Evolutionary conservation across 2,113 vertebrate species (phyloP).

Genomic region (Peucedramus taeniatus): DNA sequence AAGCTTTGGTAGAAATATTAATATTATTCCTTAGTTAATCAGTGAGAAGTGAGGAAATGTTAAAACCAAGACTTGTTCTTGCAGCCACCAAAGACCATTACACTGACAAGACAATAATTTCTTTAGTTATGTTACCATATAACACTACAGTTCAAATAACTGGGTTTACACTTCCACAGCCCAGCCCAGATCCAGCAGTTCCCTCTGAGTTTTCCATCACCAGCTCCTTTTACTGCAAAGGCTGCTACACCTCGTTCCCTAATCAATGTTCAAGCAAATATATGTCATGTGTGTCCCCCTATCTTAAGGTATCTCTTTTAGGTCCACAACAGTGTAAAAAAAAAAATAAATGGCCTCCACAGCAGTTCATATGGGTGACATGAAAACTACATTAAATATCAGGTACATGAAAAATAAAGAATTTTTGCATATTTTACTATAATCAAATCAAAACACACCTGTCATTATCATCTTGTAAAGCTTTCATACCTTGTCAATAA

Average conservation of each 20-base stretch:
- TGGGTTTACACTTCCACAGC: not conserved
- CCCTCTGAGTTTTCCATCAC: not conserved
- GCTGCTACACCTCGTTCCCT: not conserved
- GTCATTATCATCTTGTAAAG: too few species aligned
- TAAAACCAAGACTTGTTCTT: not conserved
- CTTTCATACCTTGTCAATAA: too few species aligned
- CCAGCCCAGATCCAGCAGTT: not conserved
- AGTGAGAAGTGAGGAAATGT: not conserved
- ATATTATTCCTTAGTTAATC: not conserved
- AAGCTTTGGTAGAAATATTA: not conserved
- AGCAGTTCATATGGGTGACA: not conserved
- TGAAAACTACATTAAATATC: not conserved
- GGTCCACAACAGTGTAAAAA: not conserved
- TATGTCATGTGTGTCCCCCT: not conserved
- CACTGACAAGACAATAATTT: not conserved
- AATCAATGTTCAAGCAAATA: not conserved
- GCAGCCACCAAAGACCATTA: not conserved
- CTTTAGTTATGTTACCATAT: not conserved
- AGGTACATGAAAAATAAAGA: not conserved
- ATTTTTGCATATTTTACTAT: not conserved
- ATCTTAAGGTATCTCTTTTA: not conserved
- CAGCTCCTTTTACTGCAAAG: not conserved
- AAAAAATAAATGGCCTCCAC: not conserved
- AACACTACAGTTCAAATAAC: not conserved
- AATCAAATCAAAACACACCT: not conserved